Conservation (phyloP, 2,113 vertebrate genomes). For the Labeo rohita region DNA sequence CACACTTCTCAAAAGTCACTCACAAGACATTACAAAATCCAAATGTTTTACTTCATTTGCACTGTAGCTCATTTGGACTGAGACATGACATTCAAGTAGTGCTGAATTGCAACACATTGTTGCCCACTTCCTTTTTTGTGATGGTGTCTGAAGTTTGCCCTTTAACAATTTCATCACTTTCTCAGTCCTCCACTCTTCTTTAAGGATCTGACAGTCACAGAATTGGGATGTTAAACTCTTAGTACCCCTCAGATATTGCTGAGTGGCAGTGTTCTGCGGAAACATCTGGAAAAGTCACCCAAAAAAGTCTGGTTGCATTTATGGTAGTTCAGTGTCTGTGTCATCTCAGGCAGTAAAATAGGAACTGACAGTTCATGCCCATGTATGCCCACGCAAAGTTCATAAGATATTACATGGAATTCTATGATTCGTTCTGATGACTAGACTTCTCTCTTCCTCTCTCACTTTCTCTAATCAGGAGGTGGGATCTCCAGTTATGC, state of each 20-base stretch:
- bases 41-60: conserved; percentile 23
- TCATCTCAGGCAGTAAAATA: not conserved
- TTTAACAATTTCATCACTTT: conserved; percentile 45
- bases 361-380: not conserved
- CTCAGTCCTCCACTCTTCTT: conserved; percentile 19
- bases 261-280: conserved; percentile 43
- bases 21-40: not conserved
- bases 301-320: not conserved
- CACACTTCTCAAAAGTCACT: not conserved
- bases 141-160: conserved; percentile 7
- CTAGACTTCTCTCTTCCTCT: not conserved
- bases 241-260: conserved; percentile 15
- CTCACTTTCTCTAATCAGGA: conserved; percentile 52
- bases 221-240: not conserved
- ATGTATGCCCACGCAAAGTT: not conserved
- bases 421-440: not conserved
- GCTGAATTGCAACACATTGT: not conserved
- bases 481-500: conserved; percentile 74
- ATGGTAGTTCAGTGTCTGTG: not conserved
- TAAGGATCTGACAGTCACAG: not conserved
- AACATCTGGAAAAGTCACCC: conserved; percentile 15
- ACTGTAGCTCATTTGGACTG: not conserved
- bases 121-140: conserved; percentile 47
- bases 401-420: not conserved
- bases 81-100: not conserved